phyloP scores from a whole-genome alignment of 2,113 vertebrate species.

The Indicator indicator region DNA sequence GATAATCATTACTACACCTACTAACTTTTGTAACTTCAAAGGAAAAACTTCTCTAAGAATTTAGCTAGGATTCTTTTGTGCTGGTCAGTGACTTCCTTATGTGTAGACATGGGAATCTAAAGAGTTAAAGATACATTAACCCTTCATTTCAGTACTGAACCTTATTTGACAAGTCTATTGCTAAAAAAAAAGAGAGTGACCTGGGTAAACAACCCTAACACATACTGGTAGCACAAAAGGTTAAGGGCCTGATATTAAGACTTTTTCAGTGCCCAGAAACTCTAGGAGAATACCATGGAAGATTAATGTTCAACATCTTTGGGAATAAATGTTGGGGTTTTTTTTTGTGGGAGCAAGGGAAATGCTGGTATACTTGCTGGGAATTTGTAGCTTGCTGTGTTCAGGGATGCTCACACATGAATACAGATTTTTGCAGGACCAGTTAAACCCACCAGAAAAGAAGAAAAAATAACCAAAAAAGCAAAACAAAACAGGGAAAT shows the following conservation, averaged over 20 bases:
- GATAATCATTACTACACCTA: neutral
- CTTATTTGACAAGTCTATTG: neutral
- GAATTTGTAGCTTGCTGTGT: neutral
- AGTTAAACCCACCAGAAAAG: neutral
- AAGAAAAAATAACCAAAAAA: neutral
- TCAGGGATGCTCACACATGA: neutral
- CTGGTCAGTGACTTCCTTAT: neutral
- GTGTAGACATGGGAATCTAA: neutral
- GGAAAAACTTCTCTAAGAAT: neutral
- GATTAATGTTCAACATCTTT: neutral
- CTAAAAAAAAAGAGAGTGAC: neutral
- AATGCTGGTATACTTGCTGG: neutral
- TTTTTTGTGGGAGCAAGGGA: neutral
- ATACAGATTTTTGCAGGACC: neutral
- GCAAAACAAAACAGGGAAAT: neutral
- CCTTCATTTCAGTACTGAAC: neutral
- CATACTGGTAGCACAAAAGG: fast-evolving
- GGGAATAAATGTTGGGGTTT: neutral
- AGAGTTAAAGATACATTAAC: neutral
- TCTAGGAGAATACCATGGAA: neutral
- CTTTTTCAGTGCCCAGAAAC: neutral
- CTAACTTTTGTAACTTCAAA: neutral
- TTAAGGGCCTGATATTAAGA: neutral
- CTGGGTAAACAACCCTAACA: neutral
- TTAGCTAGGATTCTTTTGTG: neutral